phyloP scores from a whole-genome alignment of 53 echinoderm and acorn worm species.

The Apostichopus leukothele region DNA sequence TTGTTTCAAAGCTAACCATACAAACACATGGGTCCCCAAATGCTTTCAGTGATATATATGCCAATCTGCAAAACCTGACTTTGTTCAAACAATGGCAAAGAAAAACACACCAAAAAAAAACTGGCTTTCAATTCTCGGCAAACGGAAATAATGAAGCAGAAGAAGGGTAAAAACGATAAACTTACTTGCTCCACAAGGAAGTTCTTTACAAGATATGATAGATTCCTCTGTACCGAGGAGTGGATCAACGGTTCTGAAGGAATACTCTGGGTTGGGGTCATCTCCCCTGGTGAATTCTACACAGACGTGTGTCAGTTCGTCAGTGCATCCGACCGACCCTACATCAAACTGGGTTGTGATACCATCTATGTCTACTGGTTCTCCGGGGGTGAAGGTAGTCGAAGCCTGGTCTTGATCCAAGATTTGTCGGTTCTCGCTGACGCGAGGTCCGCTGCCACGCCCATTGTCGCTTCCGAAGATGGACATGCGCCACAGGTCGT shows the following conservation, averaged over 20 bases:
- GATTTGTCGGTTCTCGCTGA: slow-evolving; percentile 65
- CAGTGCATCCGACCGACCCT: slow-evolving; percentile 81
- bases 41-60: too few relatives aligned
- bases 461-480: slow-evolving; percentile 75
- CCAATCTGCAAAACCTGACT: too few relatives aligned
- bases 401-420: slow-evolving; percentile 56
- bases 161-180: too few relatives aligned
- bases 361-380: slow-evolving; percentile 57
- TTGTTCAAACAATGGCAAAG: too few relatives aligned
- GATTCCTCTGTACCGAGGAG: slow-evolving; percentile 53
- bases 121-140: too few relatives aligned
- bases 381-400: slow-evolving; percentile 63
- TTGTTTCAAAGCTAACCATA: too few relatives aligned
- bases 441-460: slow-evolving; percentile 68
- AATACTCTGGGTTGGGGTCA: slow-evolving; percentile 73
- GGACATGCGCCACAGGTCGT: slow-evolving; percentile 81
- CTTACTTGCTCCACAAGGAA: slow-evolving; percentile 88
- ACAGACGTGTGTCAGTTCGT: slow-evolving; percentile 68
- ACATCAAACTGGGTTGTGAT: slow-evolving; percentile 74
- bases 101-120: too few relatives aligned
- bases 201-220: slow-evolving; percentile 72
- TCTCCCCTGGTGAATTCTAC: slow-evolving; percentile 89
- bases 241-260: slow-evolving; percentile 61
- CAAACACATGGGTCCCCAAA: too few relatives aligned
- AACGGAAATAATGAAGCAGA: too few relatives aligned